Base-by-base conservation (phyloP, 2,797 vertebrate genomes). In the Enteromius radiatus region DNA sequence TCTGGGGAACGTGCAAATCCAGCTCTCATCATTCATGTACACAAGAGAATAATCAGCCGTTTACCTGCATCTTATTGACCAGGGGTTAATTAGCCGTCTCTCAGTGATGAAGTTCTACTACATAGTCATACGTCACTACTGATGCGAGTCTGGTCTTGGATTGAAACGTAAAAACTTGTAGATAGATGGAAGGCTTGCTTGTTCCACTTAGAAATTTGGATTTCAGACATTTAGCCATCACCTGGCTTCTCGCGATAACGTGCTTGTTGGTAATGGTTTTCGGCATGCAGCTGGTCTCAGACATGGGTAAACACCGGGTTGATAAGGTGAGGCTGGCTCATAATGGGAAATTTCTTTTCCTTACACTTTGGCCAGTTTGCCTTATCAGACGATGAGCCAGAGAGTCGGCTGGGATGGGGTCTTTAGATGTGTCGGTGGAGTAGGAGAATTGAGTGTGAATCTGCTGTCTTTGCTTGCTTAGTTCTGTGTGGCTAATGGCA, bases 161-260 rank as follows among this genome's bases (percentile, higher is more conserved):
- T 78, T 70, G 68, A 77, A 84, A 77, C 26, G 70, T 26, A 63
- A 19, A 47, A 75, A 59, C 49, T 80, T 28, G 36, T 9, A 79
- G 28, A 76, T n/a, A 36, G 71, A 10, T 10, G n/a, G 76, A 54
- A 74, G 78, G 17, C 59, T 81, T 52, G 64, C 56, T 76, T 47
- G 63, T 67, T 74, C 49, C 3, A 28, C 45, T 21, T 28, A 6
- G n/a, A 80, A 73, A 77, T 91, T 82, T 83, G 23, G 88, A 74
- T 93, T 92, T 69, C 28, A 54, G 64, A 59, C 36, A 70, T 92
- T 90, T 84, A 31, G 80, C 84, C 59, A 0, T 81, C 84, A 86
- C 78, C 92, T 93, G 91, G 89, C 88, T 89, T 84, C 69, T 75
- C 49, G 84, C 85, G 94, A 95, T 94, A 94, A 93, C 90, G 71